Conservation (phyloP, 2,888 invertebrate species). For the Epistrophe grossulariae region DNA sequence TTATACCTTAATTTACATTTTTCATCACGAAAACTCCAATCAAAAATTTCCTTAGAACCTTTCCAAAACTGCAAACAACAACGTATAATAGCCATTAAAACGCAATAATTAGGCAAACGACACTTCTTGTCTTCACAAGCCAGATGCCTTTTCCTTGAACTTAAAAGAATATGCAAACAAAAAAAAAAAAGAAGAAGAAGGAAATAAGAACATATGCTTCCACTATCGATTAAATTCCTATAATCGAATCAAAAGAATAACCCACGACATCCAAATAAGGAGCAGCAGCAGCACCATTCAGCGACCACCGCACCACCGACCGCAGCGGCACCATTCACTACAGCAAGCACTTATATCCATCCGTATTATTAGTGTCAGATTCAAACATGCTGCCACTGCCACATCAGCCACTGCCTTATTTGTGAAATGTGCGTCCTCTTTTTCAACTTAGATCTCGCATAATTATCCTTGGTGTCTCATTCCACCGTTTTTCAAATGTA, state of each 20-base stretch:
- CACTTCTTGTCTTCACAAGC: conserved; percentile 17
- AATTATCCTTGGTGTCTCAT: conserved; percentile 29
- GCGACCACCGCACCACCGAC: no score
- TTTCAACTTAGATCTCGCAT: conserved; percentile 35
- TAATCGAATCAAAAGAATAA: conserved; percentile 27
- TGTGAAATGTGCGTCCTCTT: conserved; percentile 24
- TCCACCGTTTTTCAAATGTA: conserved; percentile 53
- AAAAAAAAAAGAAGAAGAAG: background rate
- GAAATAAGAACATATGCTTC: conserved; percentile 22
- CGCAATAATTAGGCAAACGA: conserved; percentile 19
- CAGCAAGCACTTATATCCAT: background rate
- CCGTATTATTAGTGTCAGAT: background rate
- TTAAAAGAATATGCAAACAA: background rate
- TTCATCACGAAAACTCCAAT: conserved; percentile 1
- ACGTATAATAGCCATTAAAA: background rate
- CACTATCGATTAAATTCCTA: conserved; percentile 34
- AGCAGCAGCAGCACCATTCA: background rate
- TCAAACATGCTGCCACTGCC: conserved; percentile 18
- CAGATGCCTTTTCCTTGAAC: conserved; percentile 17
- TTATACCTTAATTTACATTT: conserved; percentile 13
- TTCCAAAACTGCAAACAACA: background rate
- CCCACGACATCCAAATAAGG: conserved; percentile 10
- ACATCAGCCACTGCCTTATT: background rate
- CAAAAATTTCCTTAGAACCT: background rate
- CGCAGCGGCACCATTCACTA: background rate